Evolutionary conservation across 1,140 invertebrate genomes (phyloP), one percentile per base, ranked within the genome.

Genomic region (Drosophila prosaltans): DNA sequence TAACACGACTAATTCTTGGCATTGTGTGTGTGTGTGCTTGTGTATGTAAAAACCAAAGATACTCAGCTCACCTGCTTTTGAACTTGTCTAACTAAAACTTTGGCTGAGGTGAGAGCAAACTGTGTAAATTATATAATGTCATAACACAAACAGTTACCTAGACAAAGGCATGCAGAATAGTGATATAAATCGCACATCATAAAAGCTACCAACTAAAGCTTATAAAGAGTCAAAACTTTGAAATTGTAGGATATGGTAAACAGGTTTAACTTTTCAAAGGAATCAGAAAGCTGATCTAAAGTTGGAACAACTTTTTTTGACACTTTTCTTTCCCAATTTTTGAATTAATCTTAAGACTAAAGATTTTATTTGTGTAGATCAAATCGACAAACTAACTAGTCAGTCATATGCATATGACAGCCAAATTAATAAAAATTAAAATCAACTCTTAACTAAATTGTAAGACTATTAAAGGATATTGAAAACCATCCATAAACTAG

Each of bases 131-230:
- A 82, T 79, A 79, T 78, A 69, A 59, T 40, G 61, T 69, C 65
- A 82, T 72, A 79, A 83, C 79, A 60, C 72, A 82, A 82, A 82
- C 80, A 71, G 67, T 82, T 69, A 78, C 69, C 74, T 60, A 51
- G 78, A 59, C 62, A 74, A 74, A 71, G 61, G 74, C 65, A 76
- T 69, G 57, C 66, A 21, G 65, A 74, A 28, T 36, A 11, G 74
- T 70, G 70, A 68, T 82, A 78, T 78, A 7, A 81, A 81, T 76
- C 73, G 79, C 70, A 74, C 78, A 81, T 78, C 74, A 71, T 78
- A 81, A 81, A 81, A 81, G 64, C 78, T 65, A 64, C 64, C 9
- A 60, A 64, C 61, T 57, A 26, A 48, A 67, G 63, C 70, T 74
- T 78, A 81, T 81, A 66, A 82, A 78, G 63, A 74, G 78, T 51